phyloP scores from a whole-genome alignment of 2,797 vertebrate species.

The Pygocentrus nattereri region DNA sequence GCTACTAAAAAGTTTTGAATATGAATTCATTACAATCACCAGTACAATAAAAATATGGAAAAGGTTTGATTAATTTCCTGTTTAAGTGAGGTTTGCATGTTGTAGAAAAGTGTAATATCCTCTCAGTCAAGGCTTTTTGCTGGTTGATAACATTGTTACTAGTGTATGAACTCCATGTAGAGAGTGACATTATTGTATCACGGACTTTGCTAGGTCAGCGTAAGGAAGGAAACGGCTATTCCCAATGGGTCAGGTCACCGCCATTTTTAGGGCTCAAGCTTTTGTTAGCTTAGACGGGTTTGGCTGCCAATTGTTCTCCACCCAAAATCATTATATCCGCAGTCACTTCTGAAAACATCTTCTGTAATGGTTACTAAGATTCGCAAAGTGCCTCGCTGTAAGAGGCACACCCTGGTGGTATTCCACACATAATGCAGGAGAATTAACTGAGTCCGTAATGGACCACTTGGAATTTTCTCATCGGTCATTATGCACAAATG shows the following conservation, averaged over 20 bases:
- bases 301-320: conserved; percentile 86
- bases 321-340: conserved; percentile 88
- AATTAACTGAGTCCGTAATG: neutral
- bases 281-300: conserved; percentile 89
- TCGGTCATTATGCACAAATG: neutral
- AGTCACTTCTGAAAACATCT: conserved; percentile 81
- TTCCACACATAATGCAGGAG: neutral
- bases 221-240: conserved; percentile 92
- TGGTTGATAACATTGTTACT: conserved; percentile 45
- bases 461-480: neutral
- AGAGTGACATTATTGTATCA: conserved; percentile 67
- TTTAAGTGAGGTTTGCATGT: neutral
- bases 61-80: neutral
- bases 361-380: conserved; percentile 51
- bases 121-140: conserved; percentile 27
- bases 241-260: conserved; percentile 80
- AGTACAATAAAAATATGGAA: too few relatives aligned
- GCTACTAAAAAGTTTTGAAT: neutral
- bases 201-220: conserved; percentile 86
- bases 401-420: conserved; percentile 69
- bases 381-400: neutral
- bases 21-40: too few relatives aligned
- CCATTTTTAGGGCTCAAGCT: conserved; percentile 88
- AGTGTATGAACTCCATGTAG: conserved; percentile 52
- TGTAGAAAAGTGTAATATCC: neutral